Base-by-base conservation (phyloP, 2,888 invertebrate genomes). In the Sycophila texana region DNA sequence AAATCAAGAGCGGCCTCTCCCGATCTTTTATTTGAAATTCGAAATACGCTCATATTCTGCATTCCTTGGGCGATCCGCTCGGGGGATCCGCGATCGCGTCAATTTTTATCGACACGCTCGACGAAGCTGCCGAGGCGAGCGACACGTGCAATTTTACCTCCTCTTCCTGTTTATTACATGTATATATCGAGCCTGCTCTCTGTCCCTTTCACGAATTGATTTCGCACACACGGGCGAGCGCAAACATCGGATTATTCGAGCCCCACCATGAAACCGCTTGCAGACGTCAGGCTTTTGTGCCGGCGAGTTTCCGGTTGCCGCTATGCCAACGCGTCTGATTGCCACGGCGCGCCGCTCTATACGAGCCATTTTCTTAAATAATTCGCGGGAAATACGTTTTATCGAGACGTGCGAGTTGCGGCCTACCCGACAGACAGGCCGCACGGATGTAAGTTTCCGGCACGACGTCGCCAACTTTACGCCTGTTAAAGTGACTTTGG, bases 81-180 rank as follows among this genome's bases (percentile, higher is more conserved):
- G 39, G n/a, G 20, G 51, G 61, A 22, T 55, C 16, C 16, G 47
- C 20, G 55, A 49, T 26, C 4, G 39, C 18, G 16, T 55, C 7
- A 4, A 26, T 60, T 16, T 61, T 26, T 60, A 26, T 57, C 14
- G 13, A 49, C 18, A 58, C 10, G 12, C 26, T 22, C 13, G 22
- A 20, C 13, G 58, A 58, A 58, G n/a, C 58, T 22, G 58, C 16
- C 18, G 7, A 20, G 22, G 30, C 61, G 30, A 74, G 20, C 51
- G 55, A 58, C 47, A 53, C 57, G 68, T 65, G 70, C 63, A 79
- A 74, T 74, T 74, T 65, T 55, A 74, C 49, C 63, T 57, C 65
- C 3, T 14, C 65, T 79, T 79, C 79, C 79, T 55, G 65, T 65
- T 79, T 70, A 79, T 79, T 79, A 79, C 74, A 39, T 14, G 16